Evolutionary conservation across 2,797 vertebrate genomes (phyloP).

Genomic region (Microcaecilia unicolor): DNA sequence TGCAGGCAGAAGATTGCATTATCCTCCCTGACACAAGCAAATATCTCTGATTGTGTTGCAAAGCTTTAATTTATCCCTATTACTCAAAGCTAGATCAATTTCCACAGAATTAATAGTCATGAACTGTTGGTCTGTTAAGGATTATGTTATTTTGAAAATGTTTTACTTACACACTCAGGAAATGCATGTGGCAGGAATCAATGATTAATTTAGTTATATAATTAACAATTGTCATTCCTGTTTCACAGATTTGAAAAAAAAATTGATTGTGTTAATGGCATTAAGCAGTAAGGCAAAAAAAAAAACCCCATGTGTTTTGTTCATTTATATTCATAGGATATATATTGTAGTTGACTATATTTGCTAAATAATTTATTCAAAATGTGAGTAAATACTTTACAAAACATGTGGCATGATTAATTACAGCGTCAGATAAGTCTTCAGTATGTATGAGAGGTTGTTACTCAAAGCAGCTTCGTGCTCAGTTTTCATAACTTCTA

Average conservation of each 20-base stretch:
- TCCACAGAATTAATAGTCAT: slow-evolving; percentile 39
- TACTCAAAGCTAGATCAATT: slow-evolving; percentile 24
- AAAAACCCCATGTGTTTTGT: slow-evolving; percentile 52
- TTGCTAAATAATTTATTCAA: slow-evolving; percentile 66
- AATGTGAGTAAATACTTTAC: slow-evolving; percentile 58
- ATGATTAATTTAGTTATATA: slow-evolving; percentile 48
- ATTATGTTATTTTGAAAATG: slow-evolving; percentile 40
- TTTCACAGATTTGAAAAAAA: slow-evolving; percentile 46
- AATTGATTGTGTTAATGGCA: slow-evolving; percentile 42
- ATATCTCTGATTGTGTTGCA: slow-evolving; percentile 34
- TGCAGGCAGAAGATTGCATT: too few species aligned
- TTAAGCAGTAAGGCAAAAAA: slow-evolving; percentile 43
- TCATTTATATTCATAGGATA: slow-evolving; percentile 48
- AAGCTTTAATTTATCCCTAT: slow-evolving; percentile 41
- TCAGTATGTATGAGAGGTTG: too few species aligned
- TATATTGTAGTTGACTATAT: slow-evolving; percentile 63
- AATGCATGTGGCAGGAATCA: slow-evolving; percentile 56
- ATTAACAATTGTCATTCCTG: slow-evolving; percentile 54
- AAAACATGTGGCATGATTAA: too few species aligned
- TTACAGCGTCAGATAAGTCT: too few species aligned
- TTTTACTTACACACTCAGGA: slow-evolving; percentile 61
- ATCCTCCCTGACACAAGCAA: too few species aligned
- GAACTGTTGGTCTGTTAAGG: slow-evolving; percentile 43
- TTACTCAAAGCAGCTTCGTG: too few species aligned
- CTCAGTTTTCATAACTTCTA: too few species aligned